A percentile compares a stretch with the other conserved stretches of the same genome.
These are phyloP conservation scores for Cygnus atratus DNA, from an alignment of 2,113 vertebrate genomes.

Conservation along the genomic window DNA sequence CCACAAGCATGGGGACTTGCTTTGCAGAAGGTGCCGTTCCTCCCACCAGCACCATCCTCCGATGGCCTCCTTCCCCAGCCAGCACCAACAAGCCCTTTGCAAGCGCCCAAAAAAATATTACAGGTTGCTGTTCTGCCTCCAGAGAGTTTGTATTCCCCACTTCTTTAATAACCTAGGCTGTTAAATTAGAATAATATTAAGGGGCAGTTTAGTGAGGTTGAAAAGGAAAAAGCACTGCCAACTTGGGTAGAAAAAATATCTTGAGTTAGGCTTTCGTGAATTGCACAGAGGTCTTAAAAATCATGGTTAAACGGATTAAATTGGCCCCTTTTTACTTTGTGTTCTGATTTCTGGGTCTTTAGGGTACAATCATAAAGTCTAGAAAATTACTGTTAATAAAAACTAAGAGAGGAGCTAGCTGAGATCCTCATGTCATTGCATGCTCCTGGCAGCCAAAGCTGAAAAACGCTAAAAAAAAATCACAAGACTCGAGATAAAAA, in stretches of 20 bases:
- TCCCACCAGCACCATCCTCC: neutral
- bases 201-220: neutral
- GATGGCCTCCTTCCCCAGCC: neutral
- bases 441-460: neutral
- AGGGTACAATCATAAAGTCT: slow-evolving; percentile 16
- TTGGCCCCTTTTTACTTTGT: neutral
- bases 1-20: neutral
- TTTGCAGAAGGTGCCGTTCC: neutral
- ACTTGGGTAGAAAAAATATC: neutral
- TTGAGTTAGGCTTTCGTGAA: neutral
- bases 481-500: slow-evolving; percentile 24
- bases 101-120: neutral
- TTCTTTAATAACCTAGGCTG: slow-evolving; percentile 26
- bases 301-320: neutral
- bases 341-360: slow-evolving; percentile 37
- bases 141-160: neutral
- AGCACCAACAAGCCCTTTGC: neutral
- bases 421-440: slow-evolving; percentile 20
- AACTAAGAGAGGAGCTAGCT: neutral
- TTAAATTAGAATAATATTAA: slow-evolving; percentile 25
- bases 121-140: neutral
- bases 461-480: neutral
- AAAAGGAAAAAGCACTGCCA: slow-evolving; percentile 10
- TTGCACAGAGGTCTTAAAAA: slow-evolving; percentile 34
- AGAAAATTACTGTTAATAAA: slow-evolving; percentile 34